Conservation (phyloP, 2,797 vertebrate species). For the Chiropotes sagulatus region DNA sequence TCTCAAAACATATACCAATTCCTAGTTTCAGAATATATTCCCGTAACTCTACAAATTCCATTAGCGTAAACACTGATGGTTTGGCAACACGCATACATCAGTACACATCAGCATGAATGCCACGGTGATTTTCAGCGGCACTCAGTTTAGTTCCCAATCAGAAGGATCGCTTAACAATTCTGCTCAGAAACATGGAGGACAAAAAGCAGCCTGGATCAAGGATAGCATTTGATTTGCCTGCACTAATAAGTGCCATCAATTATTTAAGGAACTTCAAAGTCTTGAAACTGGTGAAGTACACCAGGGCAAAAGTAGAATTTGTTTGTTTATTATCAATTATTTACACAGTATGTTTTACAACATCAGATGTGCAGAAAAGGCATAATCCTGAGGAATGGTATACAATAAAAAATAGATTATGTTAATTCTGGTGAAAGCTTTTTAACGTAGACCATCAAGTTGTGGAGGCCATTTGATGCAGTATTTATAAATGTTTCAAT, state of each 20-base stretch:
- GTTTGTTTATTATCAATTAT: conserved; percentile 87
- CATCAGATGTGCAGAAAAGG: conserved; percentile 78
- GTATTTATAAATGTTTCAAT: conserved; percentile 71
- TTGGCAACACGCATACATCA: background rate
- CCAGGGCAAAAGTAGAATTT: conserved; percentile 80
- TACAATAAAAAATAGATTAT: conserved; percentile 78
- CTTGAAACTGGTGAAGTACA: conserved; percentile 81
- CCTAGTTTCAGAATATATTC: background rate
- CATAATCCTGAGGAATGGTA: conserved; percentile 74
- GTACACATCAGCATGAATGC: background rate
- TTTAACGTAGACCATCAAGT: conserved; percentile 43
- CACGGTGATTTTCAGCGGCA: background rate
- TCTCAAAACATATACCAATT: background rate
- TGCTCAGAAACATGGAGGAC: conserved; percentile 78
- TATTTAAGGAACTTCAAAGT: conserved; percentile 87
- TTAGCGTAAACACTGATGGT: background rate
- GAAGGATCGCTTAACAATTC: conserved; percentile 75
- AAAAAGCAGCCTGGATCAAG: conserved; percentile 81
- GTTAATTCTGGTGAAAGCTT: conserved; percentile 72
- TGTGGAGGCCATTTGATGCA: conserved; percentile 50
- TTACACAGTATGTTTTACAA: conserved; percentile 82
- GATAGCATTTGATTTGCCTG: conserved; percentile 81
- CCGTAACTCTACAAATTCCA: conserved; percentile 12
- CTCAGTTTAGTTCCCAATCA: conserved; percentile 67
- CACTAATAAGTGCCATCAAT: conserved; percentile 85